A percentile compares a stretch with the other conserved stretches of the same genome.
Conservation (phyloP, 2,888 invertebrate species). For the Epinotia brunnichana region DNA sequence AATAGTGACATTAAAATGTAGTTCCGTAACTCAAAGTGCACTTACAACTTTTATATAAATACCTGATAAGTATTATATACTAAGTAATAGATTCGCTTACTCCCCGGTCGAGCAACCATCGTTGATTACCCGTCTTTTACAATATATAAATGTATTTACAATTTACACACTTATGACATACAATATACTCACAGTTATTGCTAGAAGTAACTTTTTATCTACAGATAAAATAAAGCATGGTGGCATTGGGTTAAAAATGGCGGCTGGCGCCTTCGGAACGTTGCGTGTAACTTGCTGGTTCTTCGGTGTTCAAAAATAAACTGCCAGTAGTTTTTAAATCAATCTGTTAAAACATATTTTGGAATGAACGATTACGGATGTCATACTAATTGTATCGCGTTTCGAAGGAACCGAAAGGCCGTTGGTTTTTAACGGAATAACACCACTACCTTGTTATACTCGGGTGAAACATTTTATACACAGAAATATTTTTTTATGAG, state of each 20-base stretch:
- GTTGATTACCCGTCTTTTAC: constrained; percentile 74
- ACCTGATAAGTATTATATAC: constrained; percentile 66
- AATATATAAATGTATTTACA: constrained; percentile 81
- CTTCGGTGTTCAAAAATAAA: constrained; percentile 22
- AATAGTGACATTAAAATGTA: constrained; percentile 67
- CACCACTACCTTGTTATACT: constrained; percentile 73
- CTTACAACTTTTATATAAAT: constrained; percentile 75
- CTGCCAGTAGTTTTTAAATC: constrained; percentile 40
- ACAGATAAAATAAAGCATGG: constrained; percentile 71
- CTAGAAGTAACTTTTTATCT: constrained; percentile 79
- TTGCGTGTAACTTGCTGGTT: constrained; percentile 20
- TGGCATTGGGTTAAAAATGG: constrained; percentile 61
- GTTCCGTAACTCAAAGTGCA: constrained; percentile 83
- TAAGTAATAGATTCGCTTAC: constrained; percentile 47
- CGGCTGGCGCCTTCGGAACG: constrained; percentile 36
- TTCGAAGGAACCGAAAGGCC: constrained; percentile 31
- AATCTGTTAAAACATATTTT: constrained; percentile 34
- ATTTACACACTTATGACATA: constrained; percentile 78
- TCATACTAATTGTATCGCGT: constrained; percentile 10
- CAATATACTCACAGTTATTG: constrained; percentile 76
- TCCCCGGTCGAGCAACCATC: constrained; percentile 70
- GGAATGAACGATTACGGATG: constrained; percentile 8
- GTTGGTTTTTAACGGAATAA: constrained; percentile 61
- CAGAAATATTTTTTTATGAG: constrained; percentile 83
- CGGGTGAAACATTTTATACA: constrained; percentile 81